Percentiles rank a stretch among this genome's conserved stretches.
phyloP scores from a whole-genome alignment of 2,113 vertebrate species.

The Hiodon tergisus region DNA sequence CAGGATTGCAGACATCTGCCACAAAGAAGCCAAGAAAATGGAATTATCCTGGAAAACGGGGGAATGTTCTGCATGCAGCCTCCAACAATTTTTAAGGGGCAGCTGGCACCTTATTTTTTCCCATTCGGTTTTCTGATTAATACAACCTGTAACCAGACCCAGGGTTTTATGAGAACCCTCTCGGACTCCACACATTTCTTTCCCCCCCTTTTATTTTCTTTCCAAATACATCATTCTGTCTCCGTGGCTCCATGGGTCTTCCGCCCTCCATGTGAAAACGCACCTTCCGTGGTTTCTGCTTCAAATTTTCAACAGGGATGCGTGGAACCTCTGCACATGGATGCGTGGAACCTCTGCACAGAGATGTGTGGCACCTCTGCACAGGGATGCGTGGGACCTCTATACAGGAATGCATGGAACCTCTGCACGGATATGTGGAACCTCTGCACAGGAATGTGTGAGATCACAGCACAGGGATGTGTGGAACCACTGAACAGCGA shows the following conservation, averaged over 20 bases:
- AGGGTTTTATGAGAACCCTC: neutral
- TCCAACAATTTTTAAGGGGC: slow-evolving; percentile 24
- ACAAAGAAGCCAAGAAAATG: neutral
- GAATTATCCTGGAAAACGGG: slow-evolving; percentile 9
- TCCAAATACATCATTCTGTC: neutral
- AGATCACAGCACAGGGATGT: no score
- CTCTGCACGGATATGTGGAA: no score
- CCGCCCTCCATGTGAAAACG: neutral
- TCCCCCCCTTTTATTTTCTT: neutral
- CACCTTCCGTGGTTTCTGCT: slow-evolving; percentile 1
- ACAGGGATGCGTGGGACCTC: no score
- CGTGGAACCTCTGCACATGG: no score
- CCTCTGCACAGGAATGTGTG: no score
- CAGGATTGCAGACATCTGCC: slow-evolving; percentile 4
- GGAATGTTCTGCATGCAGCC: neutral
- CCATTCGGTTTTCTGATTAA: slow-evolving; percentile 15
- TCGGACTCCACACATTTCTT: neutral
- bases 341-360: no score
- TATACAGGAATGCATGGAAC: no score
- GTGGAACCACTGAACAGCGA: no score
- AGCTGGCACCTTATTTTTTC: slow-evolving; percentile 20
- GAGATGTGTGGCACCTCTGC: no score
- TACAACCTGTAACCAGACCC: slow-evolving; percentile 5
- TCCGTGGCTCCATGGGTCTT: no score
- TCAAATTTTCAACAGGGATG: no score